These are phyloP conservation scores for Hypocryptadius cinnamomeus DNA, from an alignment of 2,113 vertebrate species.

Conservation along the genomic window DNA sequence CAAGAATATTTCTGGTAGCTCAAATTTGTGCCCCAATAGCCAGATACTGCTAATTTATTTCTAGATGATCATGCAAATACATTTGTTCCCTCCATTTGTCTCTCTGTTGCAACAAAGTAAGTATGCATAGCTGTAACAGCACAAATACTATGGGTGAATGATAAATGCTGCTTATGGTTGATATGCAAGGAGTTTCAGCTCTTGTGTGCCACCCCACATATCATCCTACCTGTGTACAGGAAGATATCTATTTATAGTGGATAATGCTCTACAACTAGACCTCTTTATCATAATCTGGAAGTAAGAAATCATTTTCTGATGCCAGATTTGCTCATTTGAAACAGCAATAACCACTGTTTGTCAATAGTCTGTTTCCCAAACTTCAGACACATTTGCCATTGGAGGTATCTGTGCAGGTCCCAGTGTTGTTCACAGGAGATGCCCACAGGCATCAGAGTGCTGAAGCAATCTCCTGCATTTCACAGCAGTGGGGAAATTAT, in stretches of 20 bases:
- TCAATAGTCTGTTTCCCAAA: background rate
- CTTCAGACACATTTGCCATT: background rate
- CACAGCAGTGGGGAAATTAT: background rate
- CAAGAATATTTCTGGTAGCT: background rate
- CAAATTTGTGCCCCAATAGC: background rate
- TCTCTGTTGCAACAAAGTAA: background rate
- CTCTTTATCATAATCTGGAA: background rate
- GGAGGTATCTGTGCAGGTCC: background rate
- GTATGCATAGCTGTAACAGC: background rate
- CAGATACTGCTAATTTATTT: background rate
- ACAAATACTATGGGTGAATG: background rate
- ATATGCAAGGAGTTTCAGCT: background rate
- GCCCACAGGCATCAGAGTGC: rapidly evolving
- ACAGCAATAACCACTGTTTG: background rate
- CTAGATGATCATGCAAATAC: background rate
- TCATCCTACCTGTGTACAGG: background rate
- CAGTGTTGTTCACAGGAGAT: background rate
- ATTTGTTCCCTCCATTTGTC: background rate
- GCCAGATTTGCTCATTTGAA: background rate
- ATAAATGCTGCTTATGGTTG: background rate
- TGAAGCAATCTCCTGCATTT: background rate
- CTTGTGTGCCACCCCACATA: background rate
- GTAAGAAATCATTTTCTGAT: background rate
- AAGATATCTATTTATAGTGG: background rate
- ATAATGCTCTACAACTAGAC: background rate